A percentile compares a stretch with the other conserved stretches of the same genome.
phyloP scores from a whole-genome alignment of 2,797 vertebrate genomes.

The Coluber constrictor region DNA sequence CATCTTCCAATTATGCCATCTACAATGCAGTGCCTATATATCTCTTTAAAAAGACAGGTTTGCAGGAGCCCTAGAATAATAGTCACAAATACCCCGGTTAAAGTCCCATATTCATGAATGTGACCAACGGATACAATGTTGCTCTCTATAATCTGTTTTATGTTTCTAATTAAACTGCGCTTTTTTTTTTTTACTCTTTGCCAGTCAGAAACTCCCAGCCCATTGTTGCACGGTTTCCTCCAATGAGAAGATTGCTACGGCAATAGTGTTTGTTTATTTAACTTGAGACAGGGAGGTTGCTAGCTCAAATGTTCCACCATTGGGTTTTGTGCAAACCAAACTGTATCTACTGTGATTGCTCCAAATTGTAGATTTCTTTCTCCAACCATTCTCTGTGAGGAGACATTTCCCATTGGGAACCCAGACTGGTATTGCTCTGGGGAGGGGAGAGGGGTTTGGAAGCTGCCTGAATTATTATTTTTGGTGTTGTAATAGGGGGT shows the following conservation, averaged over 20 bases:
- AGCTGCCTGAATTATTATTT: background rate
- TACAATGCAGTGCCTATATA: background rate
- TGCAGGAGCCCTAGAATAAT: constrained; percentile 3
- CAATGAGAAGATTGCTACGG: background rate
- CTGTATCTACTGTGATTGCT: background rate
- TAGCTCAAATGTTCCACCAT: too few relatives aligned
- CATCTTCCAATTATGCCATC: background rate
- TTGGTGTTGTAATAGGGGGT: background rate
- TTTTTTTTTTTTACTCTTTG: background rate
- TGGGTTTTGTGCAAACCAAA: background rate
- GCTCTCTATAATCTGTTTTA: constrained; percentile 21
- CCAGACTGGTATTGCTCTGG: background rate
- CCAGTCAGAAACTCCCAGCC: background rate
- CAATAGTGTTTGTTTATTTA: background rate
- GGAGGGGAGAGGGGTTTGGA: background rate
- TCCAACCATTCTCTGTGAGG: background rate
- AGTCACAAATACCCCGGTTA: background rate
- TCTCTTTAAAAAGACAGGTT: constrained; percentile 1
- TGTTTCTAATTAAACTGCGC: background rate
- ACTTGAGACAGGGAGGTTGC: background rate
- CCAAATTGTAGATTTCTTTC: background rate
- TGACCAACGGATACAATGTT: background rate
- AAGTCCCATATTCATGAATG: constrained; percentile 4
- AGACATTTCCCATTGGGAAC: background rate
- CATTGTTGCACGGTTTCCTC: background rate